phyloP scores from a whole-genome alignment of 2,797 vertebrate species.

The Channallabes apus region DNA sequence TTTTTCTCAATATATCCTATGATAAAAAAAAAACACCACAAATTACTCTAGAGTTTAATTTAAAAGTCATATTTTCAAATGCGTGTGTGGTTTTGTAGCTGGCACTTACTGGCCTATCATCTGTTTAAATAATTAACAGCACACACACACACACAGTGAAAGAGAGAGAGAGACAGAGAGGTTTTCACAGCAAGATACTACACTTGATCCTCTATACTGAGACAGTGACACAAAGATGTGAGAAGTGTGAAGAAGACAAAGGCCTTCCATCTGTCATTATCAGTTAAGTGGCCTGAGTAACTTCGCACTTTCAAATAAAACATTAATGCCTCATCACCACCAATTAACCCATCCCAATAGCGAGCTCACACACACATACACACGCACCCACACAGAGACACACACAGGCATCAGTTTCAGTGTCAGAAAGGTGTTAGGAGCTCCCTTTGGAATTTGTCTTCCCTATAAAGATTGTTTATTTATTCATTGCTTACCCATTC shows the following conservation, averaged over 20 bases:
- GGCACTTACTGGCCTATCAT: constrained; percentile 58
- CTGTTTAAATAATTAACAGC: constrained; percentile 44
- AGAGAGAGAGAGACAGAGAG: not conserved
- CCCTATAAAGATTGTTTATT: constrained; percentile 65
- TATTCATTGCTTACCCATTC: constrained; percentile 62
- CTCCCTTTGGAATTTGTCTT: constrained; percentile 49
- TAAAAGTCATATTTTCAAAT: not conserved
- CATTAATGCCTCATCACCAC: constrained; percentile 73
- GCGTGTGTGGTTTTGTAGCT: constrained; percentile 34
- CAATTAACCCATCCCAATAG: constrained; percentile 76
- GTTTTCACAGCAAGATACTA: constrained; percentile 37
- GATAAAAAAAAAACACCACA: not conserved
- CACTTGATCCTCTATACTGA: constrained; percentile 43
- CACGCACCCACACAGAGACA: constrained; percentile 65
- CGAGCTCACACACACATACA: constrained; percentile 69
- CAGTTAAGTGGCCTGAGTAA: constrained; percentile 75
- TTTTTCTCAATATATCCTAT: not conserved
- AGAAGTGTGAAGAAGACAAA: constrained; percentile 77
- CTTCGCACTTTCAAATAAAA: constrained; percentile 77
- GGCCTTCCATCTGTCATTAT: constrained; percentile 78
- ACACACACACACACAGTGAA: too few species aligned
- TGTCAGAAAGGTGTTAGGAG: constrained; percentile 41
- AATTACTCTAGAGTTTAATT: not conserved
- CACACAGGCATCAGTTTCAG: constrained; percentile 54
- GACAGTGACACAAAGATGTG: constrained; percentile 42